These are phyloP conservation scores for Mustela nigripes DNA, from an alignment of 2,113 vertebrate species.

Conservation along the genomic window DNA sequence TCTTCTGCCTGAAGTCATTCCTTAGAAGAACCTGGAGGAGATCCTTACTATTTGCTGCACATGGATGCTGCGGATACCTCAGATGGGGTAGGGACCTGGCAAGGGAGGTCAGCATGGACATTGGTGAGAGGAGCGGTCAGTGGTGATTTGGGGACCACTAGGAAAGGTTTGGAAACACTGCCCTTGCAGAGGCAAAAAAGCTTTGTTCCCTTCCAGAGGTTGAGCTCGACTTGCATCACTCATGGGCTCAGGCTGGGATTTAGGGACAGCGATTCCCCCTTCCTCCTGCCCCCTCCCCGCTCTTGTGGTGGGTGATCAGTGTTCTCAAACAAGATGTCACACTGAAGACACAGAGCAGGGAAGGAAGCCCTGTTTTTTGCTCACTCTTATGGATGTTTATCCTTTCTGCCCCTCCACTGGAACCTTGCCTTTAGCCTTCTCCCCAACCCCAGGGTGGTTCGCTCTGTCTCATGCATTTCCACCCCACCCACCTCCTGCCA, in stretches of 20 bases:
- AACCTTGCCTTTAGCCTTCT: not conserved
- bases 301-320: not conserved
- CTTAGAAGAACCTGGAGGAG: not conserved
- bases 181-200: not conserved
- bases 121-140: not conserved
- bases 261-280: no score
- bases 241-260: not conserved
- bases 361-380: not conserved
- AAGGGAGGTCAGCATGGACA: not conserved
- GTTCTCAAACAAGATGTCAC: not conserved
- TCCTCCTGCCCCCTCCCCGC: no score
- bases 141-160: not conserved
- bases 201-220: not conserved
- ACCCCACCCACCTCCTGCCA: not conserved
- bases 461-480: not conserved
- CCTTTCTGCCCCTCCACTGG: not conserved
- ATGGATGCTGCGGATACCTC: accelerated
- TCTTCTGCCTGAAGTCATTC: not conserved
- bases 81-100: not conserved
- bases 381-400: not conserved
- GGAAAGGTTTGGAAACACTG: not conserved
- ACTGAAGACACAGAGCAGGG: accelerated
- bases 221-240: not conserved
- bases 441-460: not conserved
- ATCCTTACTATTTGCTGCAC: not conserved